A percentile compares a stretch with the other conserved stretches of the same genome.
Evolutionary conservation across 2,888 invertebrate species (phyloP).

Genomic region (Harpalus rufipes): DNA sequence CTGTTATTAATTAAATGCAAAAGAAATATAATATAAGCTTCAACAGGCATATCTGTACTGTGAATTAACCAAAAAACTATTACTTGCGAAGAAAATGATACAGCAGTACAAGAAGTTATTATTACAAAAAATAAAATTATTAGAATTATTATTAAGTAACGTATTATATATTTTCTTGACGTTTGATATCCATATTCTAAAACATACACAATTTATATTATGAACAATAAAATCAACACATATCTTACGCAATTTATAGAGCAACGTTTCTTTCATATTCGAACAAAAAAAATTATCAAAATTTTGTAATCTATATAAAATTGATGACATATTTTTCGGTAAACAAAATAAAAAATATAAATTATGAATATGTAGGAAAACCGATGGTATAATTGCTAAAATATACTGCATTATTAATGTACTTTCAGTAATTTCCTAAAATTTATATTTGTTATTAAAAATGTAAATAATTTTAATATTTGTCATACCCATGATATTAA

Average conservation of each 20-base stretch:
- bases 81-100: not conserved
- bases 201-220: not conserved
- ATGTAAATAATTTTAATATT: not conserved
- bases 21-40: conserved; percentile 12
- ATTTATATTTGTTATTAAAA: not conserved
- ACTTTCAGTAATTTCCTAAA: not conserved
- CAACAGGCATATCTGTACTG: not conserved
- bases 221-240: not conserved
- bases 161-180: not conserved
- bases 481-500: not conserved
- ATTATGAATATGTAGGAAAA: not conserved
- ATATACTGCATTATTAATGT: not conserved
- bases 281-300: not conserved
- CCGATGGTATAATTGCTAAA: not conserved
- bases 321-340: not conserved
- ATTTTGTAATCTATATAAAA: not conserved
- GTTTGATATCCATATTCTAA: conserved; percentile 7
- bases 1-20: not conserved
- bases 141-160: not conserved
- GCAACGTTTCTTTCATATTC: not conserved
- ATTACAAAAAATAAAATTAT: not conserved
- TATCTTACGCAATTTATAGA: not conserved
- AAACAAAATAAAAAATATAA: not conserved
- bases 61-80: not conserved
- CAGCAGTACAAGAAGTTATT: not conserved